Base-by-base conservation (phyloP, 2,888 invertebrate species). In the Melieria picta region DNA sequence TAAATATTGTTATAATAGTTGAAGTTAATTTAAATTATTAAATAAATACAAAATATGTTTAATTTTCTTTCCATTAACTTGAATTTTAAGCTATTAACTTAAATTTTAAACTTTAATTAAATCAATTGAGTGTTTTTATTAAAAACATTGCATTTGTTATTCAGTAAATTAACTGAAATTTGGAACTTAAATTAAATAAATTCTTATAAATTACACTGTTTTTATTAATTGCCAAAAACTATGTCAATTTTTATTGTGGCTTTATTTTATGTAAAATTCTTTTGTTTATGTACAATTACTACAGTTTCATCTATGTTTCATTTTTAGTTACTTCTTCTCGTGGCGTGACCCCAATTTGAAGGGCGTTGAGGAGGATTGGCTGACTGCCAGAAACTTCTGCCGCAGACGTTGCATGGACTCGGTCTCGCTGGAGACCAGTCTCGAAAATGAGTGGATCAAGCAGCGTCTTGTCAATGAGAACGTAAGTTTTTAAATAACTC, bases 351-450 rank as follows among this genome's bases (percentile, higher is more conserved):
- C 91, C 5, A 90, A 91, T 42, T 90, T 93, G 48, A 90, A 90
- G 75, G 91, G 91, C 43, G 91, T 92, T 63, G 93, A 95, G 85
- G 90, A 93, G 79, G 94, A 95, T 87, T 95, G 95, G 95, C 87
- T 96, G 77, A 92, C 91, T 62, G 94, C 92, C 42, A 90, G 96
- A 81, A 96, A 96, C 86, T 94, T 91, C 87, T 96, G 96, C 87
- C 90, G 96, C 74, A 91, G 93, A 87, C 91, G 94, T 72, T 96
- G 96, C 87, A 96, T 96, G 96, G 96, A 96, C 86, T 90, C 94
- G 64, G 93, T 95, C 61, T 94, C 94, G 4, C 85, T 96, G 80
- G 95, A 96, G 88, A 94, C 94, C 69, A 93, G 93, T 77, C 91
- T 92, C 69, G 95, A 96, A 86, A 95, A 95, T 83, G 94, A 95